A percentile compares a stretch with the other conserved stretches of the same genome.
These are phyloP conservation scores for Xenopus tropicalis DNA, from an alignment of 2,113 vertebrate species.

Conservation along the genomic window UCB_Xtro_10.0 CM004451.2:197501-198000, in stretches of 20 bases:
- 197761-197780: constrained; percentile 78
- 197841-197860: constrained; percentile 84
- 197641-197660: constrained; percentile 81
- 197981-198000: constrained; percentile 71
- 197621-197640: constrained; percentile 84
- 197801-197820: constrained; percentile 84
- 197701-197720: constrained; percentile 85
- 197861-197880: constrained; percentile 87
- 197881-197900: constrained; percentile 82
- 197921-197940: constrained; percentile 83
- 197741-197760: constrained; percentile 85
- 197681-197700: constrained; percentile 76
- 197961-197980: constrained; percentile 88
- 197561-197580: constrained; percentile 80
- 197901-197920: constrained; percentile 72
- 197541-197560: constrained; percentile 88
- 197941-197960: constrained; percentile 83
- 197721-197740: constrained; percentile 91
- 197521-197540: constrained; percentile 86
- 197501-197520: constrained; percentile 77
- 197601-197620: constrained; percentile 81
- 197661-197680: constrained; percentile 92
- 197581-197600: constrained; percentile 89
- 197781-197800: constrained; percentile 82
- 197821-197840: constrained; percentile 77